Evolutionary conservation across 2,113 vertebrate species (phyloP).

Genomic region (Meles meles): DNA sequence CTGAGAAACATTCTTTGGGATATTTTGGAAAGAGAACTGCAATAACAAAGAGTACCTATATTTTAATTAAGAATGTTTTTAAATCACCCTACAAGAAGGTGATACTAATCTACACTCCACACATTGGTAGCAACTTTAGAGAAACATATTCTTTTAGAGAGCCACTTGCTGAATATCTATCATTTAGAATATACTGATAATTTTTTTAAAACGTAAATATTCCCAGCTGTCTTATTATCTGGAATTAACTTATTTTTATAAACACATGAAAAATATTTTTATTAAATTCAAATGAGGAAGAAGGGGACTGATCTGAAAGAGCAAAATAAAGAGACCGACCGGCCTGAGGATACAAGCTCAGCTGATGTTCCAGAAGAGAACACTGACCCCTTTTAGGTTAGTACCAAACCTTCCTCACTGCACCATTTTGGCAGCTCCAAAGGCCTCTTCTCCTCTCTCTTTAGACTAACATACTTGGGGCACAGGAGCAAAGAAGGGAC

Average conservation of each 20-base stretch:
- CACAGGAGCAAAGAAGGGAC: background rate
- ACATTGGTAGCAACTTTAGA: background rate
- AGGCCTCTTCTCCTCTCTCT: background rate
- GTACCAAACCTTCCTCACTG: background rate
- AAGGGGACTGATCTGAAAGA: background rate
- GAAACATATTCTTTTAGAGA: background rate
- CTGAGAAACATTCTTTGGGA: background rate
- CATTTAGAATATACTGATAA: background rate
- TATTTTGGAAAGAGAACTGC: background rate
- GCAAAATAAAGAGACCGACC: background rate
- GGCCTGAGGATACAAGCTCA: background rate
- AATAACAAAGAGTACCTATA: background rate
- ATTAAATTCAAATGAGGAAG: background rate
- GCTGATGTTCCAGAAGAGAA: background rate
- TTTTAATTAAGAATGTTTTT: constrained; percentile 17
- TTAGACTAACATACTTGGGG: background rate
- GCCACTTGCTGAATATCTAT: background rate
- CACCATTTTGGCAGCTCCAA: background rate
- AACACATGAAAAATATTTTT: background rate
- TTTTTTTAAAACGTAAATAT: background rate
- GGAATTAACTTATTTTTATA: background rate
- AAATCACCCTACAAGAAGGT: background rate
- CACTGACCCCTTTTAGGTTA: background rate
- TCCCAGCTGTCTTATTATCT: background rate
- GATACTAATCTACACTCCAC: background rate